Evolutionary conservation across 2,113 vertebrate species (phyloP).

Genomic region (Archilochus colubris): DNA sequence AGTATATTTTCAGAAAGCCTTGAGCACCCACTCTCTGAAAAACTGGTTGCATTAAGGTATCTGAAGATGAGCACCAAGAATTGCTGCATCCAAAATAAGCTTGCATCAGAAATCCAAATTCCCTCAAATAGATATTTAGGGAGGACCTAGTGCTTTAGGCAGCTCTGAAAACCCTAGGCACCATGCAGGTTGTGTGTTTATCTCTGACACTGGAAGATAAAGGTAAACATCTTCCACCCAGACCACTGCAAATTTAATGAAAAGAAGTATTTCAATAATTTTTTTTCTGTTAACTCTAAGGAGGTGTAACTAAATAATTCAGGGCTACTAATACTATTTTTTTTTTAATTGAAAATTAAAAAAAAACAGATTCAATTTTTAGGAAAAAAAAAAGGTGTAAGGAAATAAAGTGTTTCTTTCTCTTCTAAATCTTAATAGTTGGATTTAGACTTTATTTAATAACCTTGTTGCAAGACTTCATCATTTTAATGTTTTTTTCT

Average conservation of each 20-base stretch:
- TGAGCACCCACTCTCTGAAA: constrained; percentile 39
- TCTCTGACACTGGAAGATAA: constrained; percentile 50
- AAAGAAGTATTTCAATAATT: constrained; percentile 26
- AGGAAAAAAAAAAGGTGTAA: constrained; percentile 30
- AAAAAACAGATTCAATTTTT: not conserved
- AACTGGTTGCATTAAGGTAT: constrained; percentile 46
- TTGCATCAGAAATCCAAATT: constrained; percentile 25
- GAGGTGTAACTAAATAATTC: constrained; percentile 11
- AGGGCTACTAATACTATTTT: not conserved
- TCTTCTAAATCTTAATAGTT: constrained; percentile 15
- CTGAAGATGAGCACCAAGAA: constrained; percentile 56
- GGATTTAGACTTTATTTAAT: constrained; percentile 16
- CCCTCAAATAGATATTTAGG: not conserved
- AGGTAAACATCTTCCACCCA: constrained; percentile 47
- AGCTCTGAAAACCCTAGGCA: constrained; percentile 56
- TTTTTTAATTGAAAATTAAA: not conserved
- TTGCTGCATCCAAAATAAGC: constrained; percentile 51
- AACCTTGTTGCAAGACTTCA: constrained; percentile 13
- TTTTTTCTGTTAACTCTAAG: constrained; percentile 5
- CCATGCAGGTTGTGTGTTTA: constrained; percentile 12
- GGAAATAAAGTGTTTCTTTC: not conserved
- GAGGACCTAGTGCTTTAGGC: constrained; percentile 20
- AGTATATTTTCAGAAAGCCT: constrained; percentile 49
- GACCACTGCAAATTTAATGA: constrained; percentile 54
- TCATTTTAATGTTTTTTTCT: constrained; percentile 32